These are phyloP conservation scores for Thunnus maccoyii DNA, from an alignment of 2,113 vertebrate genomes.

Conservation along the genomic window DNA sequence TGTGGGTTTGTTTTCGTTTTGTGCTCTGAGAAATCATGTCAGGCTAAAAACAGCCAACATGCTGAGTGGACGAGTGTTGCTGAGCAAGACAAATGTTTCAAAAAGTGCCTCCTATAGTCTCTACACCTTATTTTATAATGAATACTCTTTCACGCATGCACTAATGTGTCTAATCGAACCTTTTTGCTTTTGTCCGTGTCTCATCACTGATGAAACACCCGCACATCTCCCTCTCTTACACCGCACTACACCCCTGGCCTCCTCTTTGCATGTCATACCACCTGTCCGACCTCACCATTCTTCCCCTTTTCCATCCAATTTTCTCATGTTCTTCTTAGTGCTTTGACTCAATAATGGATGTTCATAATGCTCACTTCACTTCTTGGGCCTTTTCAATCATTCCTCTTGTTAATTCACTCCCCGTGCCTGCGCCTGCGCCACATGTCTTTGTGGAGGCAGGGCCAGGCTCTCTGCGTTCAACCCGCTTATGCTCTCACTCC, in stretches of 20 bases:
- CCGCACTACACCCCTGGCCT: slow-evolving; percentile 28
- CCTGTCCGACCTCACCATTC: slow-evolving; percentile 17
- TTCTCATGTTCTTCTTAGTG: slow-evolving; percentile 47
- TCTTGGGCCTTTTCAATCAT: slow-evolving; percentile 66
- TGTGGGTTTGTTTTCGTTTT: slow-evolving; percentile 2
- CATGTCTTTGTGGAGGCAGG: slow-evolving; percentile 48
- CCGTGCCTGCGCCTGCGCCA: not conserved
- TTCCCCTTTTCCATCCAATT: slow-evolving; percentile 34
- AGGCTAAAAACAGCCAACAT: slow-evolving; percentile 26
- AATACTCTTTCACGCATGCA: slow-evolving; percentile 9
- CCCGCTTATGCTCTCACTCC: slow-evolving; percentile 56
- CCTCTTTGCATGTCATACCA: slow-evolving; percentile 12
- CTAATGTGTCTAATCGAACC: slow-evolving; percentile 13
- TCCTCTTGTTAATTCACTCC: slow-evolving; percentile 59
- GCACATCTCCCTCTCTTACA: slow-evolving; percentile 13
- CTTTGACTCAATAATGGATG: slow-evolving; percentile 68
- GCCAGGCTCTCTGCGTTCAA: slow-evolving; percentile 51
- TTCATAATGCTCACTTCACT: slow-evolving; percentile 64
- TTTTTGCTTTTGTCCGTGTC: slow-evolving; percentile 30
- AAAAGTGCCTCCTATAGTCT: slow-evolving; percentile 11
- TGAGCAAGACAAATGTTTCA: slow-evolving; percentile 41
- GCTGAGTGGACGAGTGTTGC: slow-evolving; percentile 9
- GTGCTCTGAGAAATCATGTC: slow-evolving; percentile 11
- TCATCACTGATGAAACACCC: slow-evolving; percentile 37
- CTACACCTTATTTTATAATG: slow-evolving; percentile 1